Evolutionary conservation across 2,113 vertebrate genomes (phyloP), one percentile per base, ranked within the genome.

Genomic region (Chloroceryle aenea): DNA sequence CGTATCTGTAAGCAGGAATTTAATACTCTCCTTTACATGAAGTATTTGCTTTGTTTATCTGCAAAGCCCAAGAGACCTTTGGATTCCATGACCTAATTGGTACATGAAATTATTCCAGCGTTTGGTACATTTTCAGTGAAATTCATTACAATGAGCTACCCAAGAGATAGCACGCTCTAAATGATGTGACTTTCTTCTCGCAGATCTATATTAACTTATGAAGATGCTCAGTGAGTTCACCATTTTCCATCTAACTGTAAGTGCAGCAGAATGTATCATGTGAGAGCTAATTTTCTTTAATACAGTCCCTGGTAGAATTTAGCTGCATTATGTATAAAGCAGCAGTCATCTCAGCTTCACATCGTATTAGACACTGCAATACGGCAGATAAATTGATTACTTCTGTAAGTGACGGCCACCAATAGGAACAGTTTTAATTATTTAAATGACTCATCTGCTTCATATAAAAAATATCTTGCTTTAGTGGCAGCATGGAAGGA

Each of bases 301-400:
- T 87, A 92, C 43, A 62, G 58, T 96, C 87, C 53, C 89, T 36
- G 40, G 92, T 78, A 94, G 30, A 50, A 85, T 96, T 96, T 81
- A 93, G 89, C 86, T 68, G 56, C 84, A 66, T 93, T 94, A 94
- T 78, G 55, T 59, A 89, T 80, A 97, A 96, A 68, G 72, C 59
- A 90, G 59, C 77, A 92, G 68, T 93, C 15, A n/a, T 43, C 91
- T 87, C 87, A 94, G 27, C 85, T 89, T 96, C 89, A 83, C 43
- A 80, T 85, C 76, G 27, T 34, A 74, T 84, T 92, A 93, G 86
- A 86, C 63, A 59, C 47, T 67, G 40, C 75, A 77, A 81, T 86
- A 92, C 67, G 48, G 84, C 76, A 89, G 78, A 43, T 88, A 64
- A 93, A 97, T 87, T 96, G 92, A 97, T 96, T 92, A 75, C 68